phyloP scores from a whole-genome alignment of 2,113 vertebrate species.

The Taxidea taxus region DNA sequence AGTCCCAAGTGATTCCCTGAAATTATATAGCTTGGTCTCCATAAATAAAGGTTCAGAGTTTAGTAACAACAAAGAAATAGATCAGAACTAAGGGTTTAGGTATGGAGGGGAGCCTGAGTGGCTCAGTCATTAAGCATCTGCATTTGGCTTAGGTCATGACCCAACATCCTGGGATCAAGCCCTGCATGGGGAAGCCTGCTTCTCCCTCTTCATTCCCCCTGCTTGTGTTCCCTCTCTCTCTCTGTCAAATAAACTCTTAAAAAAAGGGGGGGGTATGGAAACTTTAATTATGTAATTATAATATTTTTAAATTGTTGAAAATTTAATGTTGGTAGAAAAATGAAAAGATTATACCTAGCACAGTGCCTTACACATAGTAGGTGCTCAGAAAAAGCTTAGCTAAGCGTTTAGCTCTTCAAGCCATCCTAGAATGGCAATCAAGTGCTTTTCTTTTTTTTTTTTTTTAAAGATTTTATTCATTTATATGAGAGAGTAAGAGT shows the following conservation, averaged over 20 bases:
- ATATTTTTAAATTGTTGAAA: not conserved
- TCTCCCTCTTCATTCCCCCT: too few species aligned
- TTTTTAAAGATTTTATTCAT: not conserved
- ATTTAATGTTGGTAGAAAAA: constrained; percentile 31
- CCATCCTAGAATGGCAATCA: not conserved
- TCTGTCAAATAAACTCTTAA: too few species aligned
- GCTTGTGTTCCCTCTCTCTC: too few species aligned
- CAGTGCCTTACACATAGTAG: not conserved
- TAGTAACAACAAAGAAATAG: not conserved
- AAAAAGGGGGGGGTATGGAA: not conserved
- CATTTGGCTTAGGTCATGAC: too few species aligned
- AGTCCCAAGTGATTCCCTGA: not conserved
- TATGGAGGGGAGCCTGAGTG: too few species aligned
- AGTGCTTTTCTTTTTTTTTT: not conserved
- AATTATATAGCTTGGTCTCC: not conserved
- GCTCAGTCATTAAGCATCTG: too few species aligned
- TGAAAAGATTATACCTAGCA: not conserved
- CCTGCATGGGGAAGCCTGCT: too few species aligned
- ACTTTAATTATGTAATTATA: not conserved
- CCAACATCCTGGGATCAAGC: too few species aligned
- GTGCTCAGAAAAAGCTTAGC: not conserved
- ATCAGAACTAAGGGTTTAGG: not conserved
- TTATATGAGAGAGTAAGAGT: too few species aligned
- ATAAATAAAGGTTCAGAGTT: not conserved
- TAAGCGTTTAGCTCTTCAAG: not conserved